Percentiles rank a stretch among this genome's conserved stretches.
phyloP scores from a whole-genome alignment of 92 coral and sea anemone species.

The Zoanthus gigantus region DNA sequence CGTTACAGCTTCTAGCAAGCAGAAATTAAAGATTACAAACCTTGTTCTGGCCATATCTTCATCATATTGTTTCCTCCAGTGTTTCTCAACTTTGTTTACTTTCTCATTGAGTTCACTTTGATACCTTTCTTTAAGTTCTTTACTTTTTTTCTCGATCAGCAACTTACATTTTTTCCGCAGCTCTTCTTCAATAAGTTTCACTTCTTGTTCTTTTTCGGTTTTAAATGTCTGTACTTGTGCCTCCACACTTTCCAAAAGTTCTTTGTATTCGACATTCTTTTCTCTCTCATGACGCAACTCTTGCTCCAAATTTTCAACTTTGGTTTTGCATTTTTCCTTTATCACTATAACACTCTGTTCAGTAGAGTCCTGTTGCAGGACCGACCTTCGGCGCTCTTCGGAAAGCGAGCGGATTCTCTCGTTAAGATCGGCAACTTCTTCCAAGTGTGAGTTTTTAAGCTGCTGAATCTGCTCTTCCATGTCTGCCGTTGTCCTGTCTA shows the following conservation, averaged over 20 bases:
- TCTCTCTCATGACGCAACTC: constrained; percentile 82
- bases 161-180: constrained; percentile 81
- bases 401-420: constrained; percentile 81
- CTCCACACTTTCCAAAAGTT: constrained; percentile 80
- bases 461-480: constrained; percentile 97
- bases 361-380: constrained; percentile 87
- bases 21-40: not conserved
- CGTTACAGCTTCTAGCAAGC: too few species aligned
- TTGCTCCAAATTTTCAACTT: constrained; percentile 81
- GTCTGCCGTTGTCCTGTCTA: constrained; percentile 90
- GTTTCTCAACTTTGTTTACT: constrained; percentile 83
- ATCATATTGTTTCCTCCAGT: constrained; percentile 84
- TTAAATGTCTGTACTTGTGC: constrained; percentile 87
- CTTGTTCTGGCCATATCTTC: constrained; percentile 86
- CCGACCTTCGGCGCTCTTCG: constrained; percentile 88
- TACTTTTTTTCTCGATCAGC: constrained; percentile 81
- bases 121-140: constrained; percentile 91
- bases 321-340: constrained; percentile 86
- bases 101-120: constrained; percentile 94
- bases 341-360: constrained; percentile 85
- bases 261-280: constrained; percentile 79
- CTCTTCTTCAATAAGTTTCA: constrained; percentile 86
- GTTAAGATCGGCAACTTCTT: constrained; percentile 86
- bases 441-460: constrained; percentile 77
- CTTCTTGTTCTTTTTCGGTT: constrained; percentile 83